Percentiles rank a stretch among this genome's conserved stretches.
Conservation (phyloP, 2,888 invertebrate species). For the Rhyacophila evoluta region DNA sequence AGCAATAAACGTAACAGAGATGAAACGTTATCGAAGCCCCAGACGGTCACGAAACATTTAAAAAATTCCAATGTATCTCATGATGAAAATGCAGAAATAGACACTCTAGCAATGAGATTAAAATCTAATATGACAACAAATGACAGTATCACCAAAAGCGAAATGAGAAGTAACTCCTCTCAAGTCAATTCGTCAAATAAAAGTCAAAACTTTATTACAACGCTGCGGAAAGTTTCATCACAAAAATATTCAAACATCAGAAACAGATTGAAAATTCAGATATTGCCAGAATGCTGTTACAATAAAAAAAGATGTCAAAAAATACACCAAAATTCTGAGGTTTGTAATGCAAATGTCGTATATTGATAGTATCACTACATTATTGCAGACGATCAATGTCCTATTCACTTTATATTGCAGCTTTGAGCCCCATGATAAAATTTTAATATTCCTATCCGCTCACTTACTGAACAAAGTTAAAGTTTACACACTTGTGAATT, state of each 20-base stretch:
- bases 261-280: slow-evolving; percentile 29
- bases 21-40: background rate
- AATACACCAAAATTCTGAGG: slow-evolving; percentile 28
- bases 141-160: background rate
- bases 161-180: background rate
- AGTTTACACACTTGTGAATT: no score
- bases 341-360: slow-evolving; percentile 58
- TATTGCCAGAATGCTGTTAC: slow-evolving; percentile 35
- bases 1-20: background rate
- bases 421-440: no score
- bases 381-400: no score
- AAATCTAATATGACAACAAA: background rate
- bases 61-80: slow-evolving; percentile 25
- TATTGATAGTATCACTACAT: no score
- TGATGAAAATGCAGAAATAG: background rate
- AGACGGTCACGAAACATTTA: slow-evolving; percentile 20
- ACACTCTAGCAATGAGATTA: background rate
- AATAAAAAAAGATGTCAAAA: slow-evolving; percentile 30
- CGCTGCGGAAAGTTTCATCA: slow-evolving; percentile 38
- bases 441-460: no score
- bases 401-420: no score
- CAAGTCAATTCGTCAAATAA: slow-evolving; percentile 39
- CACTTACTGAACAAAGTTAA: no score
- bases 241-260: slow-evolving; percentile 42
- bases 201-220: slow-evolving; percentile 38